phyloP scores from a whole-genome alignment of 2,113 vertebrate species.

The Cephalopholis sonnerati region DNA sequence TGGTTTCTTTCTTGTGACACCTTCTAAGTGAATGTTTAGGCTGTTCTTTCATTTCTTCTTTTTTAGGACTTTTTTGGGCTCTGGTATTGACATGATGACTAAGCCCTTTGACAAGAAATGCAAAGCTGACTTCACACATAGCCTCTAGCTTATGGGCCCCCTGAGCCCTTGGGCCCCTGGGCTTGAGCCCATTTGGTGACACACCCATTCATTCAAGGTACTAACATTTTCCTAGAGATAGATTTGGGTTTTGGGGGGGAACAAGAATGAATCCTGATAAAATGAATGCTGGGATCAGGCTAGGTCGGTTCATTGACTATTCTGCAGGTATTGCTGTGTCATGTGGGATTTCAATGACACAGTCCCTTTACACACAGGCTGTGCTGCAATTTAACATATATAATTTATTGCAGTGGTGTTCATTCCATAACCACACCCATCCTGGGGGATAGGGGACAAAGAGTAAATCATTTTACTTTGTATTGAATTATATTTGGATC shows the following conservation, averaged over 20 bases:
- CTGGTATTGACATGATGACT: no score
- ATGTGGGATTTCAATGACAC: slow-evolving; percentile 5
- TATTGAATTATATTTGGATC: background rate
- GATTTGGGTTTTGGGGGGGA: background rate
- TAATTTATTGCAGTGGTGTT: background rate
- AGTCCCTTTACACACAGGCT: background rate
- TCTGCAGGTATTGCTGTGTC: background rate
- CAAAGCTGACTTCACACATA: no score
- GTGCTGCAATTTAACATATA: background rate
- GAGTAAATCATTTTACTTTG: background rate
- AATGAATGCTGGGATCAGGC: background rate
- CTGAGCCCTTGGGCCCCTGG: no score
- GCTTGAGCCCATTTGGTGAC: no score
- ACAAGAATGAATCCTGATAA: background rate
- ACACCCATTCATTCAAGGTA: background rate
- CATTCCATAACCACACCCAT: background rate
- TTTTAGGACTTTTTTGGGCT: no score
- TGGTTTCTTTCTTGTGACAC: no score
- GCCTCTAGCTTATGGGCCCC: no score
- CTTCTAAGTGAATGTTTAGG: no score
- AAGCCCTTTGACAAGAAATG: no score
- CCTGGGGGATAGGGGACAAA: background rate
- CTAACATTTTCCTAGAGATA: background rate
- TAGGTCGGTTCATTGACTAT: background rate
- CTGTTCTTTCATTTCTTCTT: no score